Percentiles rank a stretch among this genome's conserved stretches.
These are phyloP conservation scores for Ecliptopera silaceata DNA, from an alignment of 2,888 invertebrate species.

Conservation along the genomic window DNA sequence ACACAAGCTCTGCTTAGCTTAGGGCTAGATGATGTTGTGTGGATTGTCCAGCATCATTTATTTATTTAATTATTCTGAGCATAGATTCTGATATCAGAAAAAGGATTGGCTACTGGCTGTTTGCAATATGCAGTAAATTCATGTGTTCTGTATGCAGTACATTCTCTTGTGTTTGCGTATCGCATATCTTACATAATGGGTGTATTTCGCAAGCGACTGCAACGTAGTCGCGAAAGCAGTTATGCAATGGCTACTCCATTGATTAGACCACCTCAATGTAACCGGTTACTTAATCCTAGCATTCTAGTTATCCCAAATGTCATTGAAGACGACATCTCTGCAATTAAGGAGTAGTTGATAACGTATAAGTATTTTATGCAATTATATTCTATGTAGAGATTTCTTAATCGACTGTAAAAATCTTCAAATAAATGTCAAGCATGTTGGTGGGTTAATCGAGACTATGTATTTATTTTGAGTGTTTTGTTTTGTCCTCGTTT, in stretches of 20 bases:
- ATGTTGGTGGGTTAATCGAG: no score
- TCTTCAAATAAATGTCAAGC: no score
- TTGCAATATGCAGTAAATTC: conserved; percentile 23
- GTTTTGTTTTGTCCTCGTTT: no score
- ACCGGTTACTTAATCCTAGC: conserved; percentile 64
- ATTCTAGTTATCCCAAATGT: conserved; percentile 42
- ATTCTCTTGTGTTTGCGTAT: conserved; percentile 65
- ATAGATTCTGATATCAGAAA: conserved; percentile 1
- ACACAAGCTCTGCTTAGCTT: no score
- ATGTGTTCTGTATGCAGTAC: conserved; percentile 42
- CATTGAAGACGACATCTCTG: conserved; percentile 10
- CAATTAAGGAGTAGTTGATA: conserved; percentile 9
- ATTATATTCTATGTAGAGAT: not conserved
- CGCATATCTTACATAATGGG: conserved; percentile 69
- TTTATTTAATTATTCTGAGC: not conserved
- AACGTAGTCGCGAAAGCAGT: conserved; percentile 72
- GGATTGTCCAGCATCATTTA: no score
- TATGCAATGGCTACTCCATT: conserved; percentile 74
- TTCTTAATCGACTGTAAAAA: not conserved
- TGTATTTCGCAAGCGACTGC: conserved; percentile 70
- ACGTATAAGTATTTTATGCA: not conserved
- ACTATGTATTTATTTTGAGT: no score
- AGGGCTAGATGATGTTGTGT: no score
- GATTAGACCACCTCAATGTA: conserved; percentile 74
- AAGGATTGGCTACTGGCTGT: conserved; percentile 8